These are phyloP conservation scores for Coturnix japonica DNA, from an alignment of 2,113 vertebrate species.

Conservation along the genomic window DNA sequence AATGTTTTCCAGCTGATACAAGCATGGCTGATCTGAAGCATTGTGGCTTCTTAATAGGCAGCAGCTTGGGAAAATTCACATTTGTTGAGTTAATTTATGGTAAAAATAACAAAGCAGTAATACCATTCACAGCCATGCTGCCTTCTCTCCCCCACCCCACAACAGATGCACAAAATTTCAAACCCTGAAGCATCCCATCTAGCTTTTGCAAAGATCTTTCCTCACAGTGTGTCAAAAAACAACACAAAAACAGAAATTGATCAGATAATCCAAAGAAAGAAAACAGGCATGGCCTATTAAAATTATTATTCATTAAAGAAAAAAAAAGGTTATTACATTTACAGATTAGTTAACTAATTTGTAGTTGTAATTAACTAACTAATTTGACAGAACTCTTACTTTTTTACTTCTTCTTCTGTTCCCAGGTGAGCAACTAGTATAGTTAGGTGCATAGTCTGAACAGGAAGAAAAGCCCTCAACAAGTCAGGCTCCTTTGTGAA, in stretches of 20 bases:
- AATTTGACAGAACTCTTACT: constrained; percentile 14
- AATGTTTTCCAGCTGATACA: neutral
- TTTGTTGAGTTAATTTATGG: neutral
- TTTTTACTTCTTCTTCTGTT: constrained; percentile 58
- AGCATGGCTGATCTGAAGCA: neutral
- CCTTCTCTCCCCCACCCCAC: neutral
- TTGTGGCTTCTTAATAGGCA: neutral
- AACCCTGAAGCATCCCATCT: neutral
- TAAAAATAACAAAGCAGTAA: neutral
- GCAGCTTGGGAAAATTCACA: neutral
- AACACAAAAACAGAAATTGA: neutral
- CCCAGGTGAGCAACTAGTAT: constrained; percentile 38
- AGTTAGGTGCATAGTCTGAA: constrained; percentile 46
- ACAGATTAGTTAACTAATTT: neutral
- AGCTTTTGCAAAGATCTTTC: neutral
- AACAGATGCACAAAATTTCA: neutral
- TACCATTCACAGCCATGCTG: neutral
- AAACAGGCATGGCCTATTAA: neutral
- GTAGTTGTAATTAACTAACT: no score
- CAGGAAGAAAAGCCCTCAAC: constrained; percentile 35
- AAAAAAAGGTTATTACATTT: neutral
- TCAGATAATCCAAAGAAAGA: neutral
- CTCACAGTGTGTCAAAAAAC: neutral
- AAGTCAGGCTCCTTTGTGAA: constrained; percentile 58
- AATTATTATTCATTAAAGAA: neutral